Evolutionary conservation across 2,797 vertebrate genomes (phyloP).

Genomic region (Sphaeramia orbicularis): DNA sequence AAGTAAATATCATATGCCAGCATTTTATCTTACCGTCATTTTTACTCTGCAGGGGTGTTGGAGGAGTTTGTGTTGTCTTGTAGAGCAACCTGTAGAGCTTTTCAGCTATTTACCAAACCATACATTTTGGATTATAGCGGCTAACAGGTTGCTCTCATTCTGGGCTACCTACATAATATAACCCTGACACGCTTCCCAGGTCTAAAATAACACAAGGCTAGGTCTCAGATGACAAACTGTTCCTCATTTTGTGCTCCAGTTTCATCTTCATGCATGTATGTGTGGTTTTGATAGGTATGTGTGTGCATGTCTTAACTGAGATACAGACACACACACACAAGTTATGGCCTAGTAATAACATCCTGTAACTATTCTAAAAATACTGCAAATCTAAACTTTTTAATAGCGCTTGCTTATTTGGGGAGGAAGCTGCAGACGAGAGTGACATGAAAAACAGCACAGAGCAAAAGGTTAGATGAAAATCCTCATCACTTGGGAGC

Average conservation of each 20-base stretch:
- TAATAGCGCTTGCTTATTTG: constrained; percentile 50
- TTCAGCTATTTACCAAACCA: constrained; percentile 23
- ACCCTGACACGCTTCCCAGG: constrained; percentile 79
- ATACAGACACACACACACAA: constrained; percentile 21
- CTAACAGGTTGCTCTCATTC: constrained; percentile 62
- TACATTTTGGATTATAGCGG: constrained; percentile 6
- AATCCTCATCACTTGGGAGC: constrained; percentile 15
- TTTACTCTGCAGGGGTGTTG: neutral
- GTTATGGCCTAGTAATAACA: constrained; percentile 61
- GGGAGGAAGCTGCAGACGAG: constrained; percentile 33
- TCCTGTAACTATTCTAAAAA: constrained; percentile 54
- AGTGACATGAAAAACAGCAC: constrained; percentile 38
- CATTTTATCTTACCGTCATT: neutral
- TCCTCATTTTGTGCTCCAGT: constrained; percentile 79
- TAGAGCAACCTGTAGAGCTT: constrained; percentile 29
- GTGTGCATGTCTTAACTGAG: constrained; percentile 43
- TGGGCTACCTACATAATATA: constrained; percentile 76
- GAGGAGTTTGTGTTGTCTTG: constrained; percentile 15
- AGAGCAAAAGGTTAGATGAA: constrained; percentile 32
- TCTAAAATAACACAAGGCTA: constrained; percentile 82
- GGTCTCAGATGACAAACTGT: constrained; percentile 79
- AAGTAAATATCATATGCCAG: too few relatives aligned
- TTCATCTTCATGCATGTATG: constrained; percentile 50
- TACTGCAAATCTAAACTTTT: constrained; percentile 54
- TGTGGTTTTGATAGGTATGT: constrained; percentile 13